phyloP scores from a whole-genome alignment of 2,797 vertebrate species.

The Manis pentadactyla region DNA sequence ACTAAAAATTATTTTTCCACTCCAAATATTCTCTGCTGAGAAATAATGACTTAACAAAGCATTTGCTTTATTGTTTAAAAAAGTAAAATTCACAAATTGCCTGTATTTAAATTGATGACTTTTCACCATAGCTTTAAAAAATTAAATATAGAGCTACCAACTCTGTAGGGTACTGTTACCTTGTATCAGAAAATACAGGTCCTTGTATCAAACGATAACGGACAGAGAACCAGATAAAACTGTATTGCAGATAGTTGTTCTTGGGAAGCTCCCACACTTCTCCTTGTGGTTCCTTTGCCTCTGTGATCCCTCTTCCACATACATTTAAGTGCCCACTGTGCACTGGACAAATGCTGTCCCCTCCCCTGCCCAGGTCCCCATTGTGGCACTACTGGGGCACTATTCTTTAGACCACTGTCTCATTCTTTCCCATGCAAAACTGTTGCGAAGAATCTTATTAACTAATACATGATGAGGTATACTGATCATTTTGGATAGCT shows the following conservation, averaged over 20 bases:
- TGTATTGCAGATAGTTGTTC: background rate
- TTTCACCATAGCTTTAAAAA: background rate
- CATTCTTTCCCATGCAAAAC: background rate
- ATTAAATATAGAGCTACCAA: background rate
- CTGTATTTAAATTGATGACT: background rate
- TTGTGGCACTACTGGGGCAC: background rate
- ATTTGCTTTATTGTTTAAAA: conserved; percentile 48
- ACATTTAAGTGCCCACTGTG: background rate
- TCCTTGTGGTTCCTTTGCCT: background rate
- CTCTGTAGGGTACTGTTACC: background rate
- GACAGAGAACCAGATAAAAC: background rate
- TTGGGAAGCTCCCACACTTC: background rate
- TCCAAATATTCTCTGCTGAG: background rate
- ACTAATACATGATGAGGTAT: background rate
- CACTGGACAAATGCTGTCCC: background rate
- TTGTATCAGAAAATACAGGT: background rate
- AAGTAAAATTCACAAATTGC: conserved; percentile 20
- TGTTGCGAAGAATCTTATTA: background rate
- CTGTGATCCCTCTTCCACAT: background rate
- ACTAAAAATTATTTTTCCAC: background rate
- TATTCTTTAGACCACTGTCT: background rate
- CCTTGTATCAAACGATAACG: background rate
- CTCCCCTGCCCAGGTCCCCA: background rate
- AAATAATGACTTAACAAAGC: conserved; percentile 25
- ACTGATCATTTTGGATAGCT: background rate